phyloP scores from a whole-genome alignment of 2,113 vertebrate genomes.

The Tympanuchus pallidicinctus region DNA sequence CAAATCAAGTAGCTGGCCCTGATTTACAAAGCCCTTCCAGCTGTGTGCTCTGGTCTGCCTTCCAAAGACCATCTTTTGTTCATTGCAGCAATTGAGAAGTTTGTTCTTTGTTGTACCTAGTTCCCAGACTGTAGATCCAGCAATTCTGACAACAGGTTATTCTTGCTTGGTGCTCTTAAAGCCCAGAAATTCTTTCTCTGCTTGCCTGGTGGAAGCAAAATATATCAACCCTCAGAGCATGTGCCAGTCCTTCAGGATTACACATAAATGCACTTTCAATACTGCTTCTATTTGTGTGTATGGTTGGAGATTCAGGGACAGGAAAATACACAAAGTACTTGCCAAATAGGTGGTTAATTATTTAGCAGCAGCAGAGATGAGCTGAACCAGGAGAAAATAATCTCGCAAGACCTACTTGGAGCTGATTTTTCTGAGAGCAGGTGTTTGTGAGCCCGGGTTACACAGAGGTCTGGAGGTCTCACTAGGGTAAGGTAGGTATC shows the following conservation, averaged over 20 bases:
- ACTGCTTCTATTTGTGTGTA: not conserved
- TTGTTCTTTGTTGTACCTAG: not conserved
- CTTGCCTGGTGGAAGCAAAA: not conserved
- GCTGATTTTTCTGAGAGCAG: not conserved
- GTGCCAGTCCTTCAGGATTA: not conserved
- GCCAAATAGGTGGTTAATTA: constrained; percentile 43
- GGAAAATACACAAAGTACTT: not conserved
- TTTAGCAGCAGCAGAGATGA: constrained; percentile 20
- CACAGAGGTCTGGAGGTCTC: not conserved
- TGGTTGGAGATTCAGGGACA: not conserved
- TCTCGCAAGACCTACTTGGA: not conserved
- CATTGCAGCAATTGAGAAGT: not conserved
- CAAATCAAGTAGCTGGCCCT: not conserved
- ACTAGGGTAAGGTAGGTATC: not conserved
- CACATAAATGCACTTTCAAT: constrained; percentile 40
- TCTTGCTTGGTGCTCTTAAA: not conserved
- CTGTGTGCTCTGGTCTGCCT: not conserved
- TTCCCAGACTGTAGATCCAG: not conserved
- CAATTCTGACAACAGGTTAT: not conserved
- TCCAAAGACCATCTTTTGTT: not conserved
- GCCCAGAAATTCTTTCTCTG: not conserved
- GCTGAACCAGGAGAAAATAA: not conserved
- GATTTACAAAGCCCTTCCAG: not conserved
- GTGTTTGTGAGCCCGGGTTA: not conserved
- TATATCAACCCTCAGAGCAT: not conserved